These are phyloP conservation scores for Caenorhabditis brenneri DNA, from an alignment of 1,140 invertebrate species.

Conservation along the genomic window DNA sequence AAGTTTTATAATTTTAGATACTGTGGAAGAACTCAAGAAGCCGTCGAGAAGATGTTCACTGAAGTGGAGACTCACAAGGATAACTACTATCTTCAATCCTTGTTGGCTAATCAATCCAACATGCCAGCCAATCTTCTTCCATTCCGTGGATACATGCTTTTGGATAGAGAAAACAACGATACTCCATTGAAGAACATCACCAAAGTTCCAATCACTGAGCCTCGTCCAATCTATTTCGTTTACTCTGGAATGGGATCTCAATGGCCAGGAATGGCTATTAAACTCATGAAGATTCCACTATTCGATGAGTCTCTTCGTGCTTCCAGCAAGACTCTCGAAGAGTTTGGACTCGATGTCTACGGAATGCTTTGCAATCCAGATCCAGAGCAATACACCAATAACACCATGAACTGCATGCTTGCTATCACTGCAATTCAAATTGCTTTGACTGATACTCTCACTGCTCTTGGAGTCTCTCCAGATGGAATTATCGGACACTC, in stretches of 20 bases:
- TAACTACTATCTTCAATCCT: slow-evolving; percentile 64
- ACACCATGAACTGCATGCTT: slow-evolving; percentile 86
- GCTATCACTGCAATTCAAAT: slow-evolving; percentile 91
- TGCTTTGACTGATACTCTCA: slow-evolving; percentile 53
- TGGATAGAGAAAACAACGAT: slow-evolving; percentile 68
- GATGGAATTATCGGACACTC: slow-evolving; percentile 95
- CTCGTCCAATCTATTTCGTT: slow-evolving; percentile 86
- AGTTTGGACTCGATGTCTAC: slow-evolving; percentile 82
- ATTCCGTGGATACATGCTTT: slow-evolving; percentile 62
- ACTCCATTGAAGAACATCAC: slow-evolving; percentile 69
- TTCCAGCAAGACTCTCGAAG: slow-evolving; percentile 79
- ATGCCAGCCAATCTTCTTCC: slow-evolving; percentile 69
- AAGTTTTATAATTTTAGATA: slow-evolving; percentile 79
- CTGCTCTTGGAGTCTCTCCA: slow-evolving; percentile 49
- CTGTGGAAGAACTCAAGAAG: slow-evolving; percentile 84
- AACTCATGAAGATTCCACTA: slow-evolving; percentile 80
- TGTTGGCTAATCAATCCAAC: slow-evolving; percentile 68
- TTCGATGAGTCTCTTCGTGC: slow-evolving; percentile 82
- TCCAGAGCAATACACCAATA: slow-evolving; percentile 79
- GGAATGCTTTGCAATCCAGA: slow-evolving; percentile 81
- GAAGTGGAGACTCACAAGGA: slow-evolving; percentile 73
- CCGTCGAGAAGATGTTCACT: slow-evolving; percentile 77
- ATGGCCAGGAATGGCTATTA: slow-evolving; percentile 89
- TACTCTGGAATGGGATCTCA: slow-evolving; percentile 96
- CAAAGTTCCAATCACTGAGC: slow-evolving; percentile 73